A percentile compares a stretch with the other conserved stretches of the same genome.
phyloP scores from a whole-genome alignment of 1,140 invertebrate species.

The Sesamia nonagrioides region DNA sequence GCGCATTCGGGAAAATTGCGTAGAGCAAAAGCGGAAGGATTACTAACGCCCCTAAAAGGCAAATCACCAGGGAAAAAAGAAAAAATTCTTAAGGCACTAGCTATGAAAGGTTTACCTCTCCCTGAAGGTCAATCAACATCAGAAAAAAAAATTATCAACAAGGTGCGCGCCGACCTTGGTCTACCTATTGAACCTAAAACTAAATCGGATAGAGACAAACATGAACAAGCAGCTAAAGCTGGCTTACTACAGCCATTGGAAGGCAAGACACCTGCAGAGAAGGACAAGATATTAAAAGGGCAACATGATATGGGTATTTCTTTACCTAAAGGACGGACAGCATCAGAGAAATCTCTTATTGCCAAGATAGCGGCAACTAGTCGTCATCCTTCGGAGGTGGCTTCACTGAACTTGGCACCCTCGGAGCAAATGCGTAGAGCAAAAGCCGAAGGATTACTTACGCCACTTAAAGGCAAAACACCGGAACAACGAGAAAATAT shows the following conservation, averaged over 20 bases:
- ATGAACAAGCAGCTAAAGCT: slow-evolving; percentile 53
- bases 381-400: too few relatives aligned
- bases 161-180: slow-evolving; percentile 53
- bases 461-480: slow-evolving; percentile 50
- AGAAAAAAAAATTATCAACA: slow-evolving; percentile 52
- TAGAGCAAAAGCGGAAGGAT: slow-evolving; percentile 53
- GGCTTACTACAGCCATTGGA: slow-evolving; percentile 57
- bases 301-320: slow-evolving; percentile 56
- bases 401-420: too few relatives aligned
- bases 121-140: slow-evolving; percentile 54
- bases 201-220: slow-evolving; percentile 52
- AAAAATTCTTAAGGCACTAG: slow-evolving; percentile 46
- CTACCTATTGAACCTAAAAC: slow-evolving; percentile 59
- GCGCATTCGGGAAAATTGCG: slow-evolving; percentile 45
- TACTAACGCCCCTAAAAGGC: slow-evolving; percentile 52
- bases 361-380: slow-evolving; percentile 51
- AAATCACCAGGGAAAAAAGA: too few relatives aligned
- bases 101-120: slow-evolving; percentile 49
- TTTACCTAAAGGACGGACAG: slow-evolving; percentile 60
- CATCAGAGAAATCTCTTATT: slow-evolving; percentile 65
- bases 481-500: slow-evolving; percentile 53
- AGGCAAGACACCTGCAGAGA: slow-evolving; percentile 50
- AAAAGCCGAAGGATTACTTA: slow-evolving; percentile 51
- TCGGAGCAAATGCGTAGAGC: slow-evolving; percentile 43
- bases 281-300: slow-evolving; percentile 55